phyloP scores from a whole-genome alignment of 1,140 invertebrate species.

The Gyrodactylus salaris region DNA sequence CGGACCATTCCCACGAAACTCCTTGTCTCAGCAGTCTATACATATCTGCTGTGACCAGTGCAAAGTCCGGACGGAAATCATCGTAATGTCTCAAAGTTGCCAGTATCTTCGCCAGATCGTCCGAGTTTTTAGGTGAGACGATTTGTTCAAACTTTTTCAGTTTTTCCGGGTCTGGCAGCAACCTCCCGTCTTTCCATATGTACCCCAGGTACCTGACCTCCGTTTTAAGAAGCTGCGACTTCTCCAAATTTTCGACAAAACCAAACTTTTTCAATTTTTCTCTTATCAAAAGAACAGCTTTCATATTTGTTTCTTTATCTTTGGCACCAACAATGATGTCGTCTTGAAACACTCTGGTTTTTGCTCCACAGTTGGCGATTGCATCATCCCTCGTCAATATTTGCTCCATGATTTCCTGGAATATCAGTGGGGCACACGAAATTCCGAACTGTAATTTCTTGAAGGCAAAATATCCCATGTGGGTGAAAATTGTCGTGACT shows the following conservation, averaged over 20 bases:
- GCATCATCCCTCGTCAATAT: conserved; percentile 9
- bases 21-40: background rate
- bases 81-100: background rate
- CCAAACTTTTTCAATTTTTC: conserved; percentile 5
- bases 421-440: conserved; percentile 8
- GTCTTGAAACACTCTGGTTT: conserved; percentile 8
- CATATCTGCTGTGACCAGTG: background rate
- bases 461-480: conserved; percentile 3
- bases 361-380: too few relatives aligned
- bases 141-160: conserved; percentile 11
- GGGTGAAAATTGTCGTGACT: conserved; percentile 5
- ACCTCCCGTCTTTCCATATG: conserved; percentile 10
- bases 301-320: conserved; percentile 8
- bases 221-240: conserved; percentile 10
- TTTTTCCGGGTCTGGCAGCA: conserved; percentile 9
- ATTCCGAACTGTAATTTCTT: conserved; percentile 8
- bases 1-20: background rate
- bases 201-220: conserved; percentile 14
- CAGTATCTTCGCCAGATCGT: background rate
- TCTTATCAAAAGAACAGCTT: conserved; percentile 2
- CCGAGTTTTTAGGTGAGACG: conserved; percentile 9
- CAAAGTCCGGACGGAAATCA: background rate
- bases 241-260: conserved; percentile 7
- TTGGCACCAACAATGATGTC: conserved; percentile 10
- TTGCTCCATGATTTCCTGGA: conserved; percentile 9